Conservation (phyloP, 2,113 vertebrate genomes). For the Lepisosteus oculatus region DNA sequence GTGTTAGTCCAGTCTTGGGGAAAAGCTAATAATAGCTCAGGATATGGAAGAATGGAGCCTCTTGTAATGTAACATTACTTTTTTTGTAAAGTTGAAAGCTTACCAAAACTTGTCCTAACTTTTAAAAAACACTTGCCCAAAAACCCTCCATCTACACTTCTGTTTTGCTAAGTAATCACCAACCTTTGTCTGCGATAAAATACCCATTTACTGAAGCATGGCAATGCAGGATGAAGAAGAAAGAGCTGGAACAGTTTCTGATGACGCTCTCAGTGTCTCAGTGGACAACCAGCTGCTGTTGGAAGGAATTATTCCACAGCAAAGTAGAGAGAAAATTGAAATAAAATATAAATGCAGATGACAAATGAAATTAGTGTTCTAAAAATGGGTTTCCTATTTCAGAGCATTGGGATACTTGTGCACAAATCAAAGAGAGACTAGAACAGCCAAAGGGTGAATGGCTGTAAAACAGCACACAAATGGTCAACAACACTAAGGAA, state of each 20-base stretch:
- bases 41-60: too few relatives aligned
- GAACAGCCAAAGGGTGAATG: too few relatives aligned
- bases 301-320: not conserved
- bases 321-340: not conserved
- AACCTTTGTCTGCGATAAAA: not conserved
- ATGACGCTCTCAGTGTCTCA: not conserved
- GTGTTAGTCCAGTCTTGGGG: too few relatives aligned
- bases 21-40: too few relatives aligned
- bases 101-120: slow-evolving; percentile 16
- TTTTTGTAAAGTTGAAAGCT: not conserved
- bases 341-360: not conserved
- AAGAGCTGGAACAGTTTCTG: slow-evolving; percentile 15
- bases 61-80: too few relatives aligned
- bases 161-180: not conserved
- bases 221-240: slow-evolving; percentile 9
- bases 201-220: not conserved
- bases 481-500: slow-evolving; percentile 37
- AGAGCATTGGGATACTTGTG: too few relatives aligned
- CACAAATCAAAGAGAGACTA: too few relatives aligned
- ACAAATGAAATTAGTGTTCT: not conserved
- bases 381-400: slow-evolving; percentile 11
- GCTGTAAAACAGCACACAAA: not conserved
- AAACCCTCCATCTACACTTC: not conserved
- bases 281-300: not conserved
- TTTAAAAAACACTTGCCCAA: not conserved